Base-by-base conservation (phyloP, 2,113 vertebrate species). In the Perca schrenkii region DNA sequence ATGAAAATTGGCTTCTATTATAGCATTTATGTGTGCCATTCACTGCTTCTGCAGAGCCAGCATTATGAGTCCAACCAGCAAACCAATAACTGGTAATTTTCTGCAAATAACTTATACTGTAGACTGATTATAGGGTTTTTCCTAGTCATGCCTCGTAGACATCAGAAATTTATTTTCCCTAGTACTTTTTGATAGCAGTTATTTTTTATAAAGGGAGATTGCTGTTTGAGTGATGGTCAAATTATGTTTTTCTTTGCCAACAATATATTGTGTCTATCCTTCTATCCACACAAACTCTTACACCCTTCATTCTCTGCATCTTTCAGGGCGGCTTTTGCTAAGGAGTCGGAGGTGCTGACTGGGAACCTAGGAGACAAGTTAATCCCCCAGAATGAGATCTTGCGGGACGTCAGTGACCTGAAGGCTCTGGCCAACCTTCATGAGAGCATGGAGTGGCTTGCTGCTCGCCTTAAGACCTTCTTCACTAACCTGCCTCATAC, bases 391-490 rank as follows among this genome's bases (percentile, higher is more conserved):
- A 97, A 97, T 79, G 98, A 99, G 94, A 99, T 99, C 89, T 95
- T 99, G 22, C 92, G 96, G 28, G 98, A 99, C 0, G 98, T 99
- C 90, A 99, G 97, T 2, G 98, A 99, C 93, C 96, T 99, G 83
- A 99, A 99, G 87, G 97, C 98, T 28, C 94, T 99, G 92, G 98
- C 98, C 90, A 99, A 99, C 90, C 95, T 99, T 91, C 98, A 99
- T 0, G 98, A 99, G 90, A 99, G 98, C 95, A 95, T 99, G 95
- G 98, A 99, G 83, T 99, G 98, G 98, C 93, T 99, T 13, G 96
- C 98, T 0, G 93, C 89, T 3, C 96, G 97, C 16, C 97, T 97
- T 40, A 98, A 96, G 92, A 91, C 91, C 0, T 98, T 98, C 49
- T 96, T 98, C 74, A 90, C 94, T 92, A 96, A 60, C 90, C 96